Percentiles rank a stretch among this genome's conserved stretches.
These are phyloP conservation scores for Propithecus coquereli DNA, from an alignment of 2,113 vertebrate genomes.

Conservation along the genomic window DNA sequence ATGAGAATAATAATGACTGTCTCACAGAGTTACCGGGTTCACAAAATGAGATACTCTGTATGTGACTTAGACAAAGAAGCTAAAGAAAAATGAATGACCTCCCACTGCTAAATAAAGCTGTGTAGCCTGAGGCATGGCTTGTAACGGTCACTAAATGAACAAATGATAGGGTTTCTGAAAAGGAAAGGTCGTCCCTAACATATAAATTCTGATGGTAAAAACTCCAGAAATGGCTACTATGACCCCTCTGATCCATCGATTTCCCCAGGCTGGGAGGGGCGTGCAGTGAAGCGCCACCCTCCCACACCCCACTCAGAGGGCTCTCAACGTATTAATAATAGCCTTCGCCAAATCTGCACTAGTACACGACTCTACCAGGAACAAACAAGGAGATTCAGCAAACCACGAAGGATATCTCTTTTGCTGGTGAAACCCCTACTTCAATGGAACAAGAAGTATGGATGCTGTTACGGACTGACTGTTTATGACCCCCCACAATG, in stretches of 20 bases:
- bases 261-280: not conserved
- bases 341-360: not conserved
- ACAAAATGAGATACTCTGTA: not conserved
- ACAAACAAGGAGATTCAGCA: not conserved
- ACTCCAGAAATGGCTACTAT: not conserved
- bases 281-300: not conserved
- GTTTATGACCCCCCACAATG: not conserved
- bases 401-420: not conserved
- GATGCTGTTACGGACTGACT: not conserved
- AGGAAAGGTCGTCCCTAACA: not conserved
- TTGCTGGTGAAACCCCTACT: not conserved
- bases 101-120: not conserved
- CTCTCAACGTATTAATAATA: not conserved
- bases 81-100: constrained; percentile 24
- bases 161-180: not conserved
- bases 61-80: not conserved
- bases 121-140: not conserved
- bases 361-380: not conserved
- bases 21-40: not conserved
- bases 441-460: not conserved
- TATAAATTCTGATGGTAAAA: not conserved
- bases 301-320: not conserved
- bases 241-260: not conserved
- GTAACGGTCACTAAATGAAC: not conserved
- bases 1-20: not conserved